These are phyloP conservation scores for Octodonta nipae DNA, from an alignment of 2,888 invertebrate species.

Conservation along the genomic window DNA sequence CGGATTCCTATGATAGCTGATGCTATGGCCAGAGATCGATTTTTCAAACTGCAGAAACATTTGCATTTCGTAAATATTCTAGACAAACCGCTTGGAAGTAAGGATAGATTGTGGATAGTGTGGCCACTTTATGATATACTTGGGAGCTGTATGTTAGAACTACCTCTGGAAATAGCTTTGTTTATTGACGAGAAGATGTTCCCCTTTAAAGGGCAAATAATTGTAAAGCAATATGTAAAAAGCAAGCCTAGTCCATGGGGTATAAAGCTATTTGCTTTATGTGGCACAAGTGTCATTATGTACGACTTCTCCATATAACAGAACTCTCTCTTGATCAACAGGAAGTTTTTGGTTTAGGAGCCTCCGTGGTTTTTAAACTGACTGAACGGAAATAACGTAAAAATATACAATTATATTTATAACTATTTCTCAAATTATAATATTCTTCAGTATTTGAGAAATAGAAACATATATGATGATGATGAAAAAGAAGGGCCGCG, in stretches of 20 bases:
- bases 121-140: too few relatives aligned
- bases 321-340: not conserved
- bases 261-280: constrained; percentile 4
- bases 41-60: not conserved
- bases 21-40: not conserved
- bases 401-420: constrained; percentile 7
- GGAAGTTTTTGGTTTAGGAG: constrained; percentile 3
- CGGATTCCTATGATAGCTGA: not conserved
- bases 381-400: constrained; percentile 4
- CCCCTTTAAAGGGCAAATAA: constrained; percentile 4
- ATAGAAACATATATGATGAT: constrained; percentile 4
- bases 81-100: too few relatives aligned
- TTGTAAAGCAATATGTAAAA: constrained; percentile 4
- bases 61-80: not conserved
- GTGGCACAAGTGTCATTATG: constrained; percentile 4
- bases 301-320: constrained; percentile 5
- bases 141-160: too few relatives aligned
- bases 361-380: constrained; percentile 3
- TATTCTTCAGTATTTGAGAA: not conserved
- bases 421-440: constrained; percentile 1
- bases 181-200: not conserved
- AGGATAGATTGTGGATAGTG: too few relatives aligned
- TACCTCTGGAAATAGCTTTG: too few relatives aligned
- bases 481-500: constrained; percentile 11
- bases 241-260: constrained; percentile 3